Conservation (phyloP, 2,888 invertebrate species). For the Cerceris rybyensis region DNA sequence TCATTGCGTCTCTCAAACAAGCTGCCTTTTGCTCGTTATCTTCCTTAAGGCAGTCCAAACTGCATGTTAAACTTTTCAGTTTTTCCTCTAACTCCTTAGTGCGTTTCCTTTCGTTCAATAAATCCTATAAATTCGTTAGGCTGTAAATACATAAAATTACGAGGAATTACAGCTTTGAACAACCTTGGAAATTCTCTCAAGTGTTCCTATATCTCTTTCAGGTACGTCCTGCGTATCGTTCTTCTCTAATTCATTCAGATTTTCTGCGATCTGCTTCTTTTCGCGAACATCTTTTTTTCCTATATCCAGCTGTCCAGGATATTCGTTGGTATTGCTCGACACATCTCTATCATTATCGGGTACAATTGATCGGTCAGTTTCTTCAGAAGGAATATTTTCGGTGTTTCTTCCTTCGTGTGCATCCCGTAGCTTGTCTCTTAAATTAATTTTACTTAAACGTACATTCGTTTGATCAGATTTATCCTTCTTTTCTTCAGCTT, state of each 20-base stretch:
- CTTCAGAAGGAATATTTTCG: slow-evolving; percentile 26
- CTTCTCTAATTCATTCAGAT: no score
- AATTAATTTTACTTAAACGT: neutral
- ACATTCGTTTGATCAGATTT: slow-evolving; percentile 17
- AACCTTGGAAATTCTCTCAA: no score
- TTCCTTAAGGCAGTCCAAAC: slow-evolving; percentile 58
- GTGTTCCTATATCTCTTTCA: no score
- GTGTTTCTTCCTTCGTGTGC: slow-evolving; percentile 5
- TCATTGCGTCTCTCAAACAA: slow-evolving; percentile 56
- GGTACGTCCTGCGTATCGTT: no score
- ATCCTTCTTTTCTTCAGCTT: neutral
- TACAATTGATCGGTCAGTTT: no score
- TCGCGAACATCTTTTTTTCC: no score
- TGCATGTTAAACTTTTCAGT: slow-evolving; percentile 58
- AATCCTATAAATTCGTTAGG: slow-evolving; percentile 48
- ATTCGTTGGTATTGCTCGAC: no score
- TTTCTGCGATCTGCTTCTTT: no score
- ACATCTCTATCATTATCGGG: no score
- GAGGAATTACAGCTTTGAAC: no score
- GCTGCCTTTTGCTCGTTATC: slow-evolving; percentile 57
- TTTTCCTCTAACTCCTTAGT: slow-evolving; percentile 59
- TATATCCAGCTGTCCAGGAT: no score
- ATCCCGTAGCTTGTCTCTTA: slow-evolving; percentile 15
- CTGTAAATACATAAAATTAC: no score
- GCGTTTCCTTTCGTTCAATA: slow-evolving; percentile 55